Evolutionary conservation across 2,113 vertebrate species (phyloP), one percentile per base, ranked within the genome.

Genomic region (Pelusios castaneus): DNA sequence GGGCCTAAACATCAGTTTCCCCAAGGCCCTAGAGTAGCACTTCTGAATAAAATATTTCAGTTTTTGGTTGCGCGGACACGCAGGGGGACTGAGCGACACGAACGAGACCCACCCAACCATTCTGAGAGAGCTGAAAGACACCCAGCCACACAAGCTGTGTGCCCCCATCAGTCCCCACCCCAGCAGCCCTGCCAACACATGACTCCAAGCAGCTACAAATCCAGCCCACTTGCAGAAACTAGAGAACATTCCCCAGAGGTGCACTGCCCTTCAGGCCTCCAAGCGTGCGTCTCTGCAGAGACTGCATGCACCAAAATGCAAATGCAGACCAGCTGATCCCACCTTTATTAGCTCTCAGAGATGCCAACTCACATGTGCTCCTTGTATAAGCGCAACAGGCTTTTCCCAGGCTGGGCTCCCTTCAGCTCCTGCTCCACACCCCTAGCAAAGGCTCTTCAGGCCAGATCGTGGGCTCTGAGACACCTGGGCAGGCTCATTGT

Each of bases 61-160:
- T 70, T 88, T 96, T 92, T 43, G 83, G 84, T 81, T 43, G n/a
- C 67, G 41, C 19, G n/a, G n/a, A 34, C 21, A n/a, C 10, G 5
- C n/a, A 38, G 17, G 19, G 67, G 67, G n/a, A 70, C 17, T 24
- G 17, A 41, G 24, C 6, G 34, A 38, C n/a, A n/a, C 5, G 34
- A 70, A n/a, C 9, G n/a, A 70, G 67, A 24, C 19, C 5, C 21
- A 41, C 5, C 21, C 5, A 22, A 11, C 67, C 38, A 21, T 38
- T 73, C 38, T 2, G 10, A n/a, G 24, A 9, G 16, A 73, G 22
- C 19, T 73, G 19, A 73, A 34, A 73, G n/a, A 8, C 22, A 22
- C 31, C 31, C 31, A 34, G 31, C 58, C 34, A 13, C 17, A 16
- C 16, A 6, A n/a, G n/a, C 58, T 17, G 58, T 8, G 58, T 17